These are phyloP conservation scores for Augochlora pura DNA, from an alignment of 1,140 invertebrate genomes.

Conservation along the genomic window DNA sequence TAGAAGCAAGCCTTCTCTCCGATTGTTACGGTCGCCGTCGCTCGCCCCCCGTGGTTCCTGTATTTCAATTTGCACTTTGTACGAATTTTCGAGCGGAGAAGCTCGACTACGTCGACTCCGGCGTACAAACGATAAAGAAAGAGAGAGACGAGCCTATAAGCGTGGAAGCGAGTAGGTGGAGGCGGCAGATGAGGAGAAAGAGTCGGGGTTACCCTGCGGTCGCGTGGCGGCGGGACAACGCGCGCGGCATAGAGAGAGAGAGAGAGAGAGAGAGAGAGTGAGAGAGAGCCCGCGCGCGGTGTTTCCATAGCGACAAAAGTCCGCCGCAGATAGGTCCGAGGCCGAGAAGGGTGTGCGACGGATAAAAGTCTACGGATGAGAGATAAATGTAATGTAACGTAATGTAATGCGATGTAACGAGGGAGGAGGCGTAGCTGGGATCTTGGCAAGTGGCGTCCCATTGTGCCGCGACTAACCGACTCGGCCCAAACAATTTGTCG, in stretches of 20 bases:
- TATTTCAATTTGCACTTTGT: too few relatives aligned
- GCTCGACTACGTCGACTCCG: too few relatives aligned
- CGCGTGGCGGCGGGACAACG: conserved; percentile 32
- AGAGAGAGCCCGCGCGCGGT: conserved; percentile 53
- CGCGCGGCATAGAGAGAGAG: too few relatives aligned
- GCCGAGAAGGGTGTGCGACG: conserved; percentile 60
- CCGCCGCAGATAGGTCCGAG: conserved; percentile 45
- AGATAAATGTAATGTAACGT: conserved; percentile 74
- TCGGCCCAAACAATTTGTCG: conserved; percentile 79
- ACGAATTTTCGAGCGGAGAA: too few relatives aligned
- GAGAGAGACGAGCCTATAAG: too few relatives aligned
- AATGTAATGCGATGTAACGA: conserved; percentile 71
- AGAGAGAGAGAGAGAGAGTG: too few relatives aligned
- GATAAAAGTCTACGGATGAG: conserved; percentile 70
- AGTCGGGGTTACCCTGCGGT: neutral
- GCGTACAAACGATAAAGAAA: neutral
- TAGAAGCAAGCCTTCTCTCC: too few relatives aligned
- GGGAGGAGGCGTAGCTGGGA: conserved; percentile 59
- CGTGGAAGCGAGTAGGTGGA: too few relatives aligned
- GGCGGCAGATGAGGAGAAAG: neutral
- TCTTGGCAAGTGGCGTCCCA: conserved; percentile 75
- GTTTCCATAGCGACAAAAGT: conserved; percentile 71
- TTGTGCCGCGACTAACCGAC: conserved; percentile 78
- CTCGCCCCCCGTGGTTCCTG: too few relatives aligned
- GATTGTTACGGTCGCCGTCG: too few relatives aligned